A percentile compares a stretch with the other conserved stretches of the same genome.
phyloP scores from a whole-genome alignment of 2,797 vertebrate genomes.

The Sphenodon punctatus region DNA sequence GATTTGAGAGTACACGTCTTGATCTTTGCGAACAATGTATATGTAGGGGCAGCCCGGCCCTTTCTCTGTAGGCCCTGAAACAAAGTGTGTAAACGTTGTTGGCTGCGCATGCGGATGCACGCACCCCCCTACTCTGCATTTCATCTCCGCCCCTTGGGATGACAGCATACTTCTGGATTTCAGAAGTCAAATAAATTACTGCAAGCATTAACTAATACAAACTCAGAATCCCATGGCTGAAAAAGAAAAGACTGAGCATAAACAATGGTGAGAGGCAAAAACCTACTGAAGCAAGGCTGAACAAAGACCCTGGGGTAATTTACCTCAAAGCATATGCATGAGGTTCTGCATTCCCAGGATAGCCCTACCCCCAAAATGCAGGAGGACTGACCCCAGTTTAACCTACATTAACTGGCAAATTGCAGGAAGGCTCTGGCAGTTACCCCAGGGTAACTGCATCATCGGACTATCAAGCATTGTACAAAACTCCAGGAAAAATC shows the following conservation, averaged over 20 bases:
- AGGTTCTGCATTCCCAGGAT: too few species aligned
- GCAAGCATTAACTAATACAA: too few species aligned
- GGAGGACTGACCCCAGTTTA: background rate
- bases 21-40: constrained; percentile 86
- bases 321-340: background rate
- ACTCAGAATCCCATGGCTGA: background rate
- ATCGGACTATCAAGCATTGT: too few species aligned
- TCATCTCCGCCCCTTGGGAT: background rate
- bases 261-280: background rate
- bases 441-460: background rate
- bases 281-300: background rate
- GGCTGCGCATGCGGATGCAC: background rate
- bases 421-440: background rate
- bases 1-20: constrained; percentile 91
- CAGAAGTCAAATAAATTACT: background rate
- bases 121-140: background rate
- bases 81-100: background rate
- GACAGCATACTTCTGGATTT: background rate
- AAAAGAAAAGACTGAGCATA: background rate
- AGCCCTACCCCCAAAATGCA: background rate
- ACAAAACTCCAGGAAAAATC: too few species aligned
- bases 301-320: background rate
- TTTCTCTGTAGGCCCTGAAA: constrained; percentile 45
- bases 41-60: constrained; percentile 68
- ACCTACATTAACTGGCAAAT: too few species aligned